phyloP scores from a whole-genome alignment of 2,888 invertebrate species.

The Mythimna loreyi region DNA sequence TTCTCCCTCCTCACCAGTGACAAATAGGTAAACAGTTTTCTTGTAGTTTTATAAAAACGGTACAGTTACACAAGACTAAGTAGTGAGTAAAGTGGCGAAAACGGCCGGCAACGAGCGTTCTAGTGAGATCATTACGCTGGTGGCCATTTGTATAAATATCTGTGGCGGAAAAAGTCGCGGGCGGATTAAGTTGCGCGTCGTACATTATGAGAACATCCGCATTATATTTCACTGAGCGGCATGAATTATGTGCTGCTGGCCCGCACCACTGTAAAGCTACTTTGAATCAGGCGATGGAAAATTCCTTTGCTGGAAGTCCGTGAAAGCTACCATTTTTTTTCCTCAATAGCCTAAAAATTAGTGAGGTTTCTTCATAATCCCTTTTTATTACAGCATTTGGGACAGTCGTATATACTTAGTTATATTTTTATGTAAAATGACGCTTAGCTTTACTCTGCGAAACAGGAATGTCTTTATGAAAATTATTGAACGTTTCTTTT shows the following conservation, averaged over 20 bases:
- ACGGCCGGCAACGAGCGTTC: constrained; percentile 67
- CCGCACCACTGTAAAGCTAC: constrained; percentile 81
- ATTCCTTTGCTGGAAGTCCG: constrained; percentile 70
- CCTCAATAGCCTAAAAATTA: constrained; percentile 51
- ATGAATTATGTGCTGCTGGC: constrained; percentile 84
- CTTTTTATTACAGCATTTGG: constrained; percentile 47
- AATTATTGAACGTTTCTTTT: constrained; percentile 16
- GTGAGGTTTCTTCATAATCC: constrained; percentile 46
- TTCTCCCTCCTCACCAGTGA: constrained; percentile 25
- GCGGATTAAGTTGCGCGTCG: constrained; percentile 87
- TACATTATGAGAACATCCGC: constrained; percentile 88
- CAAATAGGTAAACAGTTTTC: constrained; percentile 45
- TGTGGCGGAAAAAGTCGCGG: constrained; percentile 82
- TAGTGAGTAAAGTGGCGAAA: constrained; percentile 62
- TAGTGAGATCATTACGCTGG: constrained; percentile 72
- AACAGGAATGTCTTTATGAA: constrained; percentile 10
- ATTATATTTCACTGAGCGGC: constrained; percentile 87
- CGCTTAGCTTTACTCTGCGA: neutral
- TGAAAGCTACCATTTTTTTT: constrained; percentile 63
- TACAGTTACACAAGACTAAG: constrained; percentile 51
- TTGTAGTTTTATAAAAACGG: constrained; percentile 52
- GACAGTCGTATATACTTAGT: constrained; percentile 12
- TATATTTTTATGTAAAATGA: constrained; percentile 30
- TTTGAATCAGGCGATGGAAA: constrained; percentile 80
- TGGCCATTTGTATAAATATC: constrained; percentile 80